Conservation (phyloP, 2,888 invertebrate genomes). For the Phaedon cochleariae region DNA sequence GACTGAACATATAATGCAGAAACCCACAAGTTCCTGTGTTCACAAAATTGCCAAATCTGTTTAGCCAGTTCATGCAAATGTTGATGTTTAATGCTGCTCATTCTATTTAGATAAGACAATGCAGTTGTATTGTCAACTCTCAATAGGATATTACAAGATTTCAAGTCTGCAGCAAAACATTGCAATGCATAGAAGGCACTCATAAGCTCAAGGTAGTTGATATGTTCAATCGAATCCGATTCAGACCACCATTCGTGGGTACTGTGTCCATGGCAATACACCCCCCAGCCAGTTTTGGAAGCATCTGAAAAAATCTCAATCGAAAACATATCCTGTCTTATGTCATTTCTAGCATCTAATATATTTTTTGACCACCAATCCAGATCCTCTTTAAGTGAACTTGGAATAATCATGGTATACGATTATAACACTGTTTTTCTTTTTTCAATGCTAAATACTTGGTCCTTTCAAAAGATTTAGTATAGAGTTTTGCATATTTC, state of each 20-base stretch:
- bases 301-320: background rate
- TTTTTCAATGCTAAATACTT: background rate
- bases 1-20: conserved; percentile 29
- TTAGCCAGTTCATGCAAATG: conserved; percentile 16
- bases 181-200: background rate
- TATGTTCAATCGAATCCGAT: background rate
- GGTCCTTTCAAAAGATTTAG: conserved; percentile 16
- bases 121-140: conserved; percentile 32
- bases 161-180: conserved; percentile 10
- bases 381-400: background rate
- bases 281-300: background rate
- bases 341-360: background rate
- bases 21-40: conserved; percentile 31
- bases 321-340: background rate
- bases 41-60: conserved; percentile 36
- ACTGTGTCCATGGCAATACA: no score
- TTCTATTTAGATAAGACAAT: conserved; percentile 32
- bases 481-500: background rate
- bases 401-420: background rate
- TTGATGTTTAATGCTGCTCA: conserved; percentile 31
- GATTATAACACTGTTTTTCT: background rate
- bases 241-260: no score
- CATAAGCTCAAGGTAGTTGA: background rate
- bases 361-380: background rate
- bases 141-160: background rate